These are phyloP conservation scores for Leptopilina drosophilae DNA, from an alignment of 2,888 invertebrate genomes.

Conservation along the genomic window DNA sequence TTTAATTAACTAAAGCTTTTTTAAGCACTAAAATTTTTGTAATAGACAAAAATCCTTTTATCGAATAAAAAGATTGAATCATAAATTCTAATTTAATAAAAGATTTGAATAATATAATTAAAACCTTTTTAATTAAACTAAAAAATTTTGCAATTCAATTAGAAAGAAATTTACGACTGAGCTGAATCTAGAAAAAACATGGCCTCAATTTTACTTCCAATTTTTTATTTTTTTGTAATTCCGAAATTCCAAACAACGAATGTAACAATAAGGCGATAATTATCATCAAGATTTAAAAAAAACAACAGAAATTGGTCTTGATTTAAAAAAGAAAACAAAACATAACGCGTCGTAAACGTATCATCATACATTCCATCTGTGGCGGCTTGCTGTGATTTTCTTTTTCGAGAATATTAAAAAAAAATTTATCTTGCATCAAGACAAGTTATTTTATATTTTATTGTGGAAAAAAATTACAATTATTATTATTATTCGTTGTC, in stretches of 20 bases:
- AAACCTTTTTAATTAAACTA: too few relatives aligned
- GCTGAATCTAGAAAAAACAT: not conserved
- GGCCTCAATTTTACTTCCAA: not conserved
- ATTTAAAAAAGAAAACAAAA: not conserved
- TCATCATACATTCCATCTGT: constrained; percentile 45
- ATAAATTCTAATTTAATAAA: too few relatives aligned
- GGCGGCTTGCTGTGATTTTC: constrained; percentile 61
- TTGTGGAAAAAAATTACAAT: not conserved
- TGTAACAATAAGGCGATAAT: not conserved
- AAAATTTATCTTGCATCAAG: constrained; percentile 30
- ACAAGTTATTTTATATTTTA: not conserved
- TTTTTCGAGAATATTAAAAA: not conserved
- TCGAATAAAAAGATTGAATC: too few relatives aligned
- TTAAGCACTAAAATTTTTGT: too few relatives aligned
- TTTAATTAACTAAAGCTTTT: too few relatives aligned
- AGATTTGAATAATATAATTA: too few relatives aligned
- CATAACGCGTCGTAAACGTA: constrained; percentile 4
- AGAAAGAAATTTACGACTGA: too few relatives aligned
- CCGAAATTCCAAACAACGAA: constrained; percentile 2
- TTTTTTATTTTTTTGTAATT: not conserved
- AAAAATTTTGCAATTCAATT: too few relatives aligned
- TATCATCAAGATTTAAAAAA: too few relatives aligned
- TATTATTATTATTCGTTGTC: constrained; percentile 11
- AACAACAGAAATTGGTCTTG: constrained; percentile 3
- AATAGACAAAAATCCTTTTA: too few relatives aligned